These are phyloP conservation scores for Threskiornis aethiopicus DNA, from an alignment of 2,797 vertebrate species.

Conservation along the genomic window DNA sequence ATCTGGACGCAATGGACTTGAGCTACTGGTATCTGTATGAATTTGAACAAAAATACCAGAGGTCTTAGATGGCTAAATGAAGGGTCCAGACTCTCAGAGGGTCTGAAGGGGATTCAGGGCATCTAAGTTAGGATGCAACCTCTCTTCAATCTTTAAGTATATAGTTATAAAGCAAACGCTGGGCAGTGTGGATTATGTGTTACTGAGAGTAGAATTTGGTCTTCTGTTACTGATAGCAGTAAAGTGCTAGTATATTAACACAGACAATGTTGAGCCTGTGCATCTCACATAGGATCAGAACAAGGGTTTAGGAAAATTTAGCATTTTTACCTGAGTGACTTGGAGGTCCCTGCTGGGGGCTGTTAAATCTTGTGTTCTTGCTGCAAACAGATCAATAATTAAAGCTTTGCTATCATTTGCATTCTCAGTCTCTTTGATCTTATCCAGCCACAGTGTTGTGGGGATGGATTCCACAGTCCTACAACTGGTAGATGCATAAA, in stretches of 20 bases:
- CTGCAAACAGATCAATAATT: neutral
- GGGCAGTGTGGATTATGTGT: neutral
- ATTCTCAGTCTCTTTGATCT: neutral
- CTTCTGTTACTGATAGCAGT: neutral
- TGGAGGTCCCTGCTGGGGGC: neutral
- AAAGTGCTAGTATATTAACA: neutral
- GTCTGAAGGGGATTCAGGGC: neutral
- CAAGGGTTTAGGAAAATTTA: slow-evolving; percentile 35
- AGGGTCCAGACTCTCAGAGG: neutral
- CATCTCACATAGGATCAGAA: slow-evolving; percentile 7
- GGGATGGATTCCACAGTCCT: neutral
- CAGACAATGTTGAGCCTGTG: neutral
- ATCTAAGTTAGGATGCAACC: neutral
- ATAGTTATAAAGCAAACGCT: neutral
- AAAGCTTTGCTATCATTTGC: neutral
- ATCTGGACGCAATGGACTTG: neutral
- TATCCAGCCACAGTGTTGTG: neutral
- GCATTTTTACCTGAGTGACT: slow-evolving; percentile 49
- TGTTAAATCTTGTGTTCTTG: slow-evolving; percentile 12
- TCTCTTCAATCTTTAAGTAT: neutral
- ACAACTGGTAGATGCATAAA: neutral
- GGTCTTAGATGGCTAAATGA: neutral
- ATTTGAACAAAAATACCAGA: neutral
- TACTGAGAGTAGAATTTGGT: neutral
- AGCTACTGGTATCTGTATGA: neutral